Base-by-base conservation (phyloP, 1,140 invertebrate species). In the Trichomalopsis sarcophagae region DNA sequence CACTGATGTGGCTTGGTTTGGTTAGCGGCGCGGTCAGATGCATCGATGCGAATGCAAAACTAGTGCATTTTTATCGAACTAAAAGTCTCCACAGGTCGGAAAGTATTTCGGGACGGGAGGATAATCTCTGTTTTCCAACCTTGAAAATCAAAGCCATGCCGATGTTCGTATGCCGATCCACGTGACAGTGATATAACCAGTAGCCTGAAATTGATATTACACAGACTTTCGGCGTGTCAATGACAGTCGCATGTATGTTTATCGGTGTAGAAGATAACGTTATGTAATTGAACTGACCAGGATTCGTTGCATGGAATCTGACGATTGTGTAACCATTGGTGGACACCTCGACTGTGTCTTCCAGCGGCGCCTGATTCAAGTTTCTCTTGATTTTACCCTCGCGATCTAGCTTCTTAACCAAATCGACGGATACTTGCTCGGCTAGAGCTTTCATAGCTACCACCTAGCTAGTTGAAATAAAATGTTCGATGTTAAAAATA, bases 321-420 rank as follows among this genome's bases (percentile, higher is more conserved):
- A 96, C 93, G 78, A 96, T 95, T 44, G 96, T 96, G 87, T 97
- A 98, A 10, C 98, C 98, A 30, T 97, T 97, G 91, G 98, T 97
- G 0, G 97, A 97, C 2, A 98, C 96, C 0, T 97, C 98, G 0
- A 66, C 62, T 17, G 97, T 98, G 88, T 99, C 97, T 92, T 98
- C 98, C 0, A 96, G 91, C 0, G 97, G 96, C 13, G 97, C 95
- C 80, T 94, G 94, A 23, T 94, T 91, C 0, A 98, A 92, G 89
- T 97, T 97, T 83, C 97, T 94, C 82, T 94, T 93, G 66, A 99
- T 94, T n/a, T 95, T 89, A 23, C 97, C 97, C 73, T 94, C 93
- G 86, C 92, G 89, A 89, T 98, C 97, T 76, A 96, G 91, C 78
- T 94, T 36, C 33, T 36, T 36, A 36, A 36, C 33, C 40, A 44